Evolutionary conservation across 1,140 invertebrate genomes (phyloP).

Genomic region (Leptestheria dahalacensis): DNA sequence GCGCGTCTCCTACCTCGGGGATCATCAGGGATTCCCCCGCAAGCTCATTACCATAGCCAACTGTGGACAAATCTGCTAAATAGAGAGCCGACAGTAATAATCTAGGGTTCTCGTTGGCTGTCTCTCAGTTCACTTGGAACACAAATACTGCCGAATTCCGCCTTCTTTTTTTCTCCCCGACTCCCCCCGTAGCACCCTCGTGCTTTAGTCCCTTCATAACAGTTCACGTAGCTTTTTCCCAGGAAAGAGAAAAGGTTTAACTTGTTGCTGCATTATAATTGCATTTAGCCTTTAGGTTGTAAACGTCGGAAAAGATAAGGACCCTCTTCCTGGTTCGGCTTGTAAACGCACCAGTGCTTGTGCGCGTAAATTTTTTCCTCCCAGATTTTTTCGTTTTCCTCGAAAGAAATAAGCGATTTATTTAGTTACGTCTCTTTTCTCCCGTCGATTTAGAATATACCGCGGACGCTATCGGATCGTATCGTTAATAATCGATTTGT

Average conservation of each 20-base stretch:
- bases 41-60: slow-evolving; percentile 54
- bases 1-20: slow-evolving; percentile 56
- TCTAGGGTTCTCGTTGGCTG: neutral
- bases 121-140: neutral
- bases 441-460: neutral
- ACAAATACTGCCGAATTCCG: neutral
- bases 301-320: no score
- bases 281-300: no score
- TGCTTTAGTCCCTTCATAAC: neutral
- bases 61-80: slow-evolving; percentile 36
- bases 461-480: neutral
- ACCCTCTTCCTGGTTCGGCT: no score
- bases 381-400: no score
- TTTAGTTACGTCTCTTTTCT: neutral
- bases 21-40: slow-evolving; percentile 56
- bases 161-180: neutral
- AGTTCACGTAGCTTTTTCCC: neutral
- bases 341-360: no score
- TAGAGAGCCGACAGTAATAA: neutral
- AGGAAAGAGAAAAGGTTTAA: neutral
- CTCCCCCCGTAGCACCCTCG: neutral
- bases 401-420: neutral
- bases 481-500: neutral
- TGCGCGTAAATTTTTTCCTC: no score
- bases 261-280: no score